Evolutionary conservation across 2,888 invertebrate species (phyloP), one percentile per base, ranked within the genome.

Genomic region (Microctonus aethiopoides): DNA sequence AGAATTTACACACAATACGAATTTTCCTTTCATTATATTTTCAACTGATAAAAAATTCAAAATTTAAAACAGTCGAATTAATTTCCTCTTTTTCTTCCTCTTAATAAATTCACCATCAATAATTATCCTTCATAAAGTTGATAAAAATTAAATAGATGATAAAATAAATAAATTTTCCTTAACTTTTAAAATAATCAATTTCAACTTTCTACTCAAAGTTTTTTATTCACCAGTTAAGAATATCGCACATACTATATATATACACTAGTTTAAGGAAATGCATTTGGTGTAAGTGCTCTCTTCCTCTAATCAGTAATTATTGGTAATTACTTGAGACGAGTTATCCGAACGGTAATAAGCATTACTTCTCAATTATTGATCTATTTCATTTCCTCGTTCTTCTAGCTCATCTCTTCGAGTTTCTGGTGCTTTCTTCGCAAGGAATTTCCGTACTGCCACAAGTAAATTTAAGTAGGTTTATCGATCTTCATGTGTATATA

Each of bases 251-350:
- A 46, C 7, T 16, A 46, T 46, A 46, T 46, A 46, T n/a, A 46
- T 46, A 16, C 7, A 16, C n/a, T 16, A 46, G 16, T 46, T 7
- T 16, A 6, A 16, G 46, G 16, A 20, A 46, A 46, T 46, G 20
- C 16, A 46, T 46, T 46, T 5, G 16, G 46, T 6, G 16, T 34
- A 32, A 60, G 46, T 32, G 16, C 52, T 24, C 39, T 26, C 5
- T 24, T n/a, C n/a, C 36, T 54, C 54, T 67, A 67, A 70, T 70
- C 52, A 66, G 46, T 54, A 54, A 67, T 70, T 67, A 70, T 67
- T 70, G 67, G 62, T 70, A 61, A 70, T 70, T 70, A 67, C 62
- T 61, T 61, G 32, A 46, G 39, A 24, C 67, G 41, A 66, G 60
- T 70, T 67, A 67, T 66, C 54, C 61, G 22, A 22, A n/a, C 51